Base-by-base conservation (phyloP, 2,888 invertebrate genomes). In the Pheosia tremula region DNA sequence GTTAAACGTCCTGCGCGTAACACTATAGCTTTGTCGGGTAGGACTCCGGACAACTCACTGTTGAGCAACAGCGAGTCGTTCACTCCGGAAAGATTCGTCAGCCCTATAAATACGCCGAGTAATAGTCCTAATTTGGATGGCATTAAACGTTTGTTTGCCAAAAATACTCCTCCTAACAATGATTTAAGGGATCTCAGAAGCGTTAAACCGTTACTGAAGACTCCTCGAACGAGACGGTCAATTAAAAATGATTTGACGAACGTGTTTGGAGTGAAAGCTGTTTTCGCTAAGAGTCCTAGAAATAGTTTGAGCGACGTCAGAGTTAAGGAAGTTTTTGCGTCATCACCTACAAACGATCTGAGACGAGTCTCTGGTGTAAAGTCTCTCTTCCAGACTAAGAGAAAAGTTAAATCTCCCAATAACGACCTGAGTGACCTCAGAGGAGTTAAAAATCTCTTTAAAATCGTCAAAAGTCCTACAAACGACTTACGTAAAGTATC, bases 401-500 rank as follows among this genome's bases (percentile, higher is more conserved):
- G 63, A 36, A 68, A 77, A 45, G 67, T 67, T 6, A 81, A 71
- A 43, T 82, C 88, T 0, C 89, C 90, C 0, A 81, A 78, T 57
- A 89, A 92, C 67, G 87, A 89, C 57, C 68, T 92, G 53, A 80
- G 81, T 8, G 86, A 92, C 67, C 83, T 94, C 0, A 69, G 84
- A 54, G 93, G 93, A 0, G 88, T 94, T 0, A 86, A 83, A 62
- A 74, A 77, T 8, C 64, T 94, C 57, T 89, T 90, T 64, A 75
- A 66, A 55, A 43, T 36, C 43, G 59, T 64, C 10, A 83, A 67
- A n/a, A 83, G 84, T 39, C 86, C 87, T 0, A 67, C 59, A 0
- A 84, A 92, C 58, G 90, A 92, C 56, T 68, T 91, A 59, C 73
- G 84, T 1, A 82, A 91, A 57, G 86, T 93, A 0, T 84, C 85